A percentile compares a stretch with the other conserved stretches of the same genome.
Evolutionary conservation across 2,888 invertebrate species (phyloP).

Genomic region (Tortricodes alternella): DNA sequence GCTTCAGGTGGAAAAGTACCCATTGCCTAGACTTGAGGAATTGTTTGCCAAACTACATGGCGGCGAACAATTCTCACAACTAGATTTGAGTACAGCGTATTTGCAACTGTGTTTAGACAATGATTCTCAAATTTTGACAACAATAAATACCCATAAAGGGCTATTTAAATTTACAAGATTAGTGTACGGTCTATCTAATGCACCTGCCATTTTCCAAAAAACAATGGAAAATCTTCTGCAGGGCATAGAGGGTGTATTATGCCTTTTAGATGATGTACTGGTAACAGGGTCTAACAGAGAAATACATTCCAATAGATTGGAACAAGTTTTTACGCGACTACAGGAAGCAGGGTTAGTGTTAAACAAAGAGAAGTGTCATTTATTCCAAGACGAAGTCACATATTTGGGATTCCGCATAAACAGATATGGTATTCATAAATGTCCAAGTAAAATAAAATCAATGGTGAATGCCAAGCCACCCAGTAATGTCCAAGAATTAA

Average conservation of each 20-base stretch:
- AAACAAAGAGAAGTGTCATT: neutral
- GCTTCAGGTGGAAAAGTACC: slow-evolving; percentile 26
- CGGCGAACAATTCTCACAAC: slow-evolving; percentile 15
- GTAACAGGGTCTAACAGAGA: neutral
- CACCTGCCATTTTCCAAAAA: slow-evolving; percentile 7
- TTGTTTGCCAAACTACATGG: slow-evolving; percentile 25
- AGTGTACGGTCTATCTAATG: slow-evolving; percentile 2
- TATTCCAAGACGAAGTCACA: slow-evolving; percentile 6
- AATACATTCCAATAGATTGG: neutral
- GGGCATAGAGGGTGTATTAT: slow-evolving; percentile 6
- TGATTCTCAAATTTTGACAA: neutral
- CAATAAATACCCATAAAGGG: slow-evolving; percentile 14
- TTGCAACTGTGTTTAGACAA: slow-evolving; percentile 3
- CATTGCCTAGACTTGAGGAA: slow-evolving; percentile 21
- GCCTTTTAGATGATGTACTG: slow-evolving; percentile 2
- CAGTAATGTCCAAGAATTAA: slow-evolving; percentile 7
- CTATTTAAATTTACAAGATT: slow-evolving; percentile 13
- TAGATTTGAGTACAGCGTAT: slow-evolving; percentile 16
- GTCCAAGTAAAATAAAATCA: slow-evolving; percentile 13
- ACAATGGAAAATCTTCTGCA: slow-evolving; percentile 3
- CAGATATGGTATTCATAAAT: slow-evolving; percentile 17
- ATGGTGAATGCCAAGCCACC: slow-evolving; percentile 5
- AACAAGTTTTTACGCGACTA: slow-evolving; percentile 7
- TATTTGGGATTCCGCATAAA: slow-evolving; percentile 18
- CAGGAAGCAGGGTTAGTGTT: neutral